Percentiles rank a stretch among this genome's conserved stretches.
phyloP scores from a whole-genome alignment of 2,888 invertebrate species.

The Pogonocherus hispidulus region DNA sequence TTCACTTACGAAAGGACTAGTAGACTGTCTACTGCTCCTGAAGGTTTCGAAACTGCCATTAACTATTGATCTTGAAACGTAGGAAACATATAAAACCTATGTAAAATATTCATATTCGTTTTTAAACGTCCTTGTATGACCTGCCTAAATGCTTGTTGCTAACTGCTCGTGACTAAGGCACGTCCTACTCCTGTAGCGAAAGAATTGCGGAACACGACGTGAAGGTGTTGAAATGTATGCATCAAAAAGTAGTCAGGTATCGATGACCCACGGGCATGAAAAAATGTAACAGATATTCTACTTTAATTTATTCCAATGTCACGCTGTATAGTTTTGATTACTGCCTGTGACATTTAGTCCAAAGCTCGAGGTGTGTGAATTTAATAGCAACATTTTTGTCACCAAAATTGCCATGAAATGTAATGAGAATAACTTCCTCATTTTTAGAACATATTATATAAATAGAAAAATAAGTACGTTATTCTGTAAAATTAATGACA shows the following conservation, averaged over 20 bases:
- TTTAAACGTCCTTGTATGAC: neutral
- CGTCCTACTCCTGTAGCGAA: neutral
- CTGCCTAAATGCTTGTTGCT: neutral
- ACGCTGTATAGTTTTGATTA: neutral
- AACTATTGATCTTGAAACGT: neutral
- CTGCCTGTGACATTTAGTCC: neutral
- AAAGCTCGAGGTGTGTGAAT: neutral
- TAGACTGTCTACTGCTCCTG: too few relatives aligned
- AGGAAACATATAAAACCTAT: neutral
- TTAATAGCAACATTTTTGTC: too few relatives aligned
- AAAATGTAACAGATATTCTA: neutral
- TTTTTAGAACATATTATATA: too few relatives aligned
- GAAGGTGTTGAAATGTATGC: neutral
- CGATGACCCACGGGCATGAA: conserved; percentile 1
- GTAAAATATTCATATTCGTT: neutral
- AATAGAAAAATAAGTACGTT: too few relatives aligned
- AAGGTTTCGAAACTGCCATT: neutral
- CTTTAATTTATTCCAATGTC: conserved; percentile 1
- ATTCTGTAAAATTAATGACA: too few relatives aligned
- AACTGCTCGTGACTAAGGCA: neutral
- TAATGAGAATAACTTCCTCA: too few relatives aligned
- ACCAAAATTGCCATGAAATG: too few relatives aligned
- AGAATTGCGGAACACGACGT: neutral
- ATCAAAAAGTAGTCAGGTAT: neutral
- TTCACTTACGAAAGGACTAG: too few relatives aligned